Evolutionary conservation across 2,888 invertebrate genomes (phyloP).

Genomic region (Dryobotodes eremita): DNA sequence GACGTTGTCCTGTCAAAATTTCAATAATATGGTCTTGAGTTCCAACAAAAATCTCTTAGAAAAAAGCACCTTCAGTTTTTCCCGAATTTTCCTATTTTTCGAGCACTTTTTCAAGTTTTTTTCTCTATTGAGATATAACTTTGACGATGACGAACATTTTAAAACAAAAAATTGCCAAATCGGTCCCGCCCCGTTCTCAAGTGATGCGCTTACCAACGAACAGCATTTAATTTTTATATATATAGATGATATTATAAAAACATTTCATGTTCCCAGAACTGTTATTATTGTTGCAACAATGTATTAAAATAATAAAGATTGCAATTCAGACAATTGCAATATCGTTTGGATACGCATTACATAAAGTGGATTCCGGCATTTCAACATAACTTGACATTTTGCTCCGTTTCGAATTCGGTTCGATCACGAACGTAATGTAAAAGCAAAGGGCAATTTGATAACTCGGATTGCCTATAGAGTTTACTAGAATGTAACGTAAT

Average conservation of each 20-base stretch:
- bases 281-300: slow-evolving; percentile 19
- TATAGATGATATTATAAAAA: neutral
- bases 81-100: neutral
- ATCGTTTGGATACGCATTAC: slow-evolving; percentile 53
- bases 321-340: slow-evolving; percentile 49
- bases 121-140: no score
- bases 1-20: no score
- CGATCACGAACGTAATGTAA: slow-evolving; percentile 28
- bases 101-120: no score
- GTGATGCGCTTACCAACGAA: neutral
- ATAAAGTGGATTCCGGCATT: slow-evolving; percentile 59
- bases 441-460: slow-evolving; percentile 40
- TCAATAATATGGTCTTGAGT: no score
- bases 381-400: slow-evolving; percentile 61
- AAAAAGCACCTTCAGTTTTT: no score
- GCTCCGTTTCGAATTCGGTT: slow-evolving; percentile 32
- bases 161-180: no score
- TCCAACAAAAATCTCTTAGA: no score
- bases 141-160: no score
- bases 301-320: slow-evolving; percentile 34
- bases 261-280: slow-evolving; percentile 16
- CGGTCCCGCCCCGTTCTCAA: no score
- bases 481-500: neutral
- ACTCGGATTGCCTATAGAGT: slow-evolving; percentile 12
- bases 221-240: neutral